A percentile compares a stretch with the other conserved stretches of the same genome.
phyloP scores from a whole-genome alignment of 1,140 invertebrate species.

The Plectus sambesii region DNA sequence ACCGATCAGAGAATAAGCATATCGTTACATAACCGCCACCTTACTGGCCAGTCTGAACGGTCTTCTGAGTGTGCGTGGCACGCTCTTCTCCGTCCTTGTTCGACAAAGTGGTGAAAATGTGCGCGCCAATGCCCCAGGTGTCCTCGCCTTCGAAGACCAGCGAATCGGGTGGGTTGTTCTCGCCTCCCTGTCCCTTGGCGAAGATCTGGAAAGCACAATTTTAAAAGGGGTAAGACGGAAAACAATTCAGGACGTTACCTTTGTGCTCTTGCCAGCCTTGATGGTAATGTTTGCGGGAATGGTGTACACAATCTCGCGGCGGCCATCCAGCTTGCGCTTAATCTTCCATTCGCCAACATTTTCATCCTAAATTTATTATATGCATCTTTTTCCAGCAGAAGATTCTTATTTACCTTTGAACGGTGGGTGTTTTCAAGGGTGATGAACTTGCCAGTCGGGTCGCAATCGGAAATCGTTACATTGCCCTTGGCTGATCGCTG shows the following conservation, averaged over 20 bases:
- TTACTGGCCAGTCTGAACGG: constrained; percentile 45
- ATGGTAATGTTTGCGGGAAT: constrained; percentile 37
- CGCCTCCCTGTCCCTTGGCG: constrained; percentile 40
- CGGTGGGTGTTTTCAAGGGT: constrained; percentile 49
- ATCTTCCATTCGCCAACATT: constrained; percentile 43
- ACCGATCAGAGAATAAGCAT: too few species aligned
- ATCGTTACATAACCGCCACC: too few species aligned
- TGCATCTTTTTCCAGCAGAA: not conserved
- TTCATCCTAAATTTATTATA: constrained; percentile 32
- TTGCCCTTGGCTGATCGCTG: constrained; percentile 44
- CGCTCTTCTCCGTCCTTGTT: constrained; percentile 48
- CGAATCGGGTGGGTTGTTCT: constrained; percentile 37
- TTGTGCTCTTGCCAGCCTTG: constrained; percentile 31
- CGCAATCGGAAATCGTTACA: constrained; percentile 50
- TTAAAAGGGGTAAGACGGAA: constrained; percentile 22
- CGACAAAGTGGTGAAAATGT: constrained; percentile 45
- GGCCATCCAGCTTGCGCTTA: constrained; percentile 40
- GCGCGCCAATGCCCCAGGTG: constrained; percentile 47
- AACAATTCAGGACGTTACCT: constrained; percentile 20
- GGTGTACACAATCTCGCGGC: constrained; percentile 44
- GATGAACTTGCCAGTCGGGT: constrained; percentile 51
- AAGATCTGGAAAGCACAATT: constrained; percentile 32
- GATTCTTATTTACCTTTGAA: constrained; percentile 28
- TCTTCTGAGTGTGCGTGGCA: constrained; percentile 48
- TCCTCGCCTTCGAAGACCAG: constrained; percentile 43